These are phyloP conservation scores for Narcine bancroftii DNA, from an alignment of 2,113 vertebrate genomes.

Conservation along the genomic window DNA sequence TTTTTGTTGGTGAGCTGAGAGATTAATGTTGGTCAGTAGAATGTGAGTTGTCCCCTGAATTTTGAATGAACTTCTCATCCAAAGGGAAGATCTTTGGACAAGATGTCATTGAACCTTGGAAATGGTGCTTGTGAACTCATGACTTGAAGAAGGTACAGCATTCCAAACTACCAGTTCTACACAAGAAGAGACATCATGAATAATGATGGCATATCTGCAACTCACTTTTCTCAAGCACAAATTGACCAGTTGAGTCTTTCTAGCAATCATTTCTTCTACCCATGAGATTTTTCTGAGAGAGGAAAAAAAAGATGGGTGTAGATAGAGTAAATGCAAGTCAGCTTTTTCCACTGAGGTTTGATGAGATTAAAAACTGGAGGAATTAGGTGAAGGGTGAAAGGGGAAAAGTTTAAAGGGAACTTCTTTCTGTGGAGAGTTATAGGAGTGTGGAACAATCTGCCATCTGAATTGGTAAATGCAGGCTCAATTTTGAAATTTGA, in stretches of 20 bases:
- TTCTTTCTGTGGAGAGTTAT: too few species aligned
- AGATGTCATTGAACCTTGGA: not conserved
- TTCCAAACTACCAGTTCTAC: not conserved
- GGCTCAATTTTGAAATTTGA: too few species aligned
- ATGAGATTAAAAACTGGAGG: too few species aligned
- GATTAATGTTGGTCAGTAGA: not conserved
- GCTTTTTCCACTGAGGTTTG: too few species aligned
- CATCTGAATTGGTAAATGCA: too few species aligned
- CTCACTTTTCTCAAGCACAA: not conserved
- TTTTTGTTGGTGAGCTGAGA: not conserved
- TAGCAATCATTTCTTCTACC: not conserved
- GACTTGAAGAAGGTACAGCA: not conserved
- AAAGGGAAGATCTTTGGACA: not conserved
- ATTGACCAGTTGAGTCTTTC: not conserved
- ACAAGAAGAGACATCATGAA: not conserved
- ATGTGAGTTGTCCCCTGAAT: not conserved
- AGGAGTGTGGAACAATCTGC: too few species aligned
- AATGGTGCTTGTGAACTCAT: not conserved
- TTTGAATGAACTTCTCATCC: not conserved
- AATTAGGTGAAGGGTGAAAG: too few species aligned
- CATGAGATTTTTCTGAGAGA: not conserved
- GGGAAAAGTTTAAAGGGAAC: too few species aligned
- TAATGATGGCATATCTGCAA: not conserved
- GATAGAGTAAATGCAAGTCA: too few species aligned
- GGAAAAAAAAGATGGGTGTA: not conserved